A percentile compares a stretch with the other conserved stretches of the same genome.
Conservation (phyloP, 2,888 invertebrate species). For the Archips crataeganus region DNA sequence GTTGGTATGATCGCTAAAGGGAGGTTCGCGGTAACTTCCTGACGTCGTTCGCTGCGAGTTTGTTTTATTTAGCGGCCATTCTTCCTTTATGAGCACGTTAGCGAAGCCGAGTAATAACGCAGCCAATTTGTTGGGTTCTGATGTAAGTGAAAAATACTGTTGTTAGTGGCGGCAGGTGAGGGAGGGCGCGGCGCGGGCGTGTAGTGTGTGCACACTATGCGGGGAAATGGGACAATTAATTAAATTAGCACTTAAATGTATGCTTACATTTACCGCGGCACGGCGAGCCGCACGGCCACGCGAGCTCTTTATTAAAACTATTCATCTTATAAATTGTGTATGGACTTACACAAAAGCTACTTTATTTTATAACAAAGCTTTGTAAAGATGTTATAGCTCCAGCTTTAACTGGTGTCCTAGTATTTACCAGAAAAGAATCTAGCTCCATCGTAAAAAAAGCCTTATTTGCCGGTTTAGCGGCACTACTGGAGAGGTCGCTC, state of each 20-base stretch:
- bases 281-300: slow-evolving; percentile 46
- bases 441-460: neutral
- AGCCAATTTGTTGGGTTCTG: slow-evolving; percentile 68
- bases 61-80: slow-evolving; percentile 53
- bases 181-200: slow-evolving; percentile 41
- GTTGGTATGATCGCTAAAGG: slow-evolving; percentile 57
- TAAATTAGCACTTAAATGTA: slow-evolving; percentile 78
- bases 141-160: slow-evolving; percentile 77
- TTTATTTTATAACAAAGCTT: slow-evolving; percentile 30
- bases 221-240: slow-evolving; percentile 81
- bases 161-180: slow-evolving; percentile 49
- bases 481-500: neutral
- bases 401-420: neutral
- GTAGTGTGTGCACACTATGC: slow-evolving; percentile 61
- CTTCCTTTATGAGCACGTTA: slow-evolving; percentile 47
- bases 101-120: slow-evolving; percentile 58
- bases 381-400: neutral
- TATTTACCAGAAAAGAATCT: neutral
- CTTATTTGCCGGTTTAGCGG: slow-evolving; percentile 5
- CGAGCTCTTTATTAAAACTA: slow-evolving; percentile 74
- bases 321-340: slow-evolving; percentile 63
- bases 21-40: slow-evolving; percentile 41
- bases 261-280: slow-evolving; percentile 59
- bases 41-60: slow-evolving; percentile 37
- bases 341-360: slow-evolving; percentile 40